Evolutionary conservation across 2,888 invertebrate species (phyloP).

Genomic region (Hirudinaria manillensis): DNA sequence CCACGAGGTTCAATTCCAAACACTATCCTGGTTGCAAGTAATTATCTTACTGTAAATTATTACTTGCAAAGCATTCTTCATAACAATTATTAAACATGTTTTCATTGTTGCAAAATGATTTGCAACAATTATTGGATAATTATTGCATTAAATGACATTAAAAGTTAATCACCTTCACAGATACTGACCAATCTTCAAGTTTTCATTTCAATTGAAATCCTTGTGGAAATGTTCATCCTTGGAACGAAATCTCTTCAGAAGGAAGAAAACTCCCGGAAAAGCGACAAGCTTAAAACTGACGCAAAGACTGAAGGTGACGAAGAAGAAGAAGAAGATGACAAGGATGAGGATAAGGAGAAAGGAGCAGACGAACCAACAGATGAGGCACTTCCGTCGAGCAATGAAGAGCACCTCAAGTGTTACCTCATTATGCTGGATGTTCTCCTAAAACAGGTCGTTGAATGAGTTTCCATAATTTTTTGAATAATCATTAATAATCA

Average conservation of each 20-base stretch:
- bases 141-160: background rate
- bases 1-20: slow-evolving; percentile 56
- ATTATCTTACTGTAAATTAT: background rate
- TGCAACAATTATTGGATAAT: background rate
- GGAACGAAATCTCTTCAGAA: slow-evolving; percentile 63
- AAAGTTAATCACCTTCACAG: slow-evolving; percentile 42
- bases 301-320: background rate
- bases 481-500: background rate
- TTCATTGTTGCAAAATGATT: no score
- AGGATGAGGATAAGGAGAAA: slow-evolving; percentile 10
- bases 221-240: slow-evolving; percentile 83
- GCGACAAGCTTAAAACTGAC: background rate
- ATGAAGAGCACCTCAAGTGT: slow-evolving; percentile 69
- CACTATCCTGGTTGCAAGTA: slow-evolving; percentile 57
- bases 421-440: slow-evolving; percentile 94
- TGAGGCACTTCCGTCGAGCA: background rate
- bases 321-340: slow-evolving; percentile 10
- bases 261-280: background rate
- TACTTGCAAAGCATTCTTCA: background rate
- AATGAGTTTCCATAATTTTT: background rate
- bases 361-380: background rate
- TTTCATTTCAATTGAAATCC: slow-evolving; percentile 75
- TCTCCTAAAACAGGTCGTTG: slow-evolving; percentile 75
- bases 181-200: slow-evolving; percentile 78
- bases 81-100: background rate